phyloP scores from a whole-genome alignment of 92 coral and sea anemone species.

The Palythoa grandis region DNA sequence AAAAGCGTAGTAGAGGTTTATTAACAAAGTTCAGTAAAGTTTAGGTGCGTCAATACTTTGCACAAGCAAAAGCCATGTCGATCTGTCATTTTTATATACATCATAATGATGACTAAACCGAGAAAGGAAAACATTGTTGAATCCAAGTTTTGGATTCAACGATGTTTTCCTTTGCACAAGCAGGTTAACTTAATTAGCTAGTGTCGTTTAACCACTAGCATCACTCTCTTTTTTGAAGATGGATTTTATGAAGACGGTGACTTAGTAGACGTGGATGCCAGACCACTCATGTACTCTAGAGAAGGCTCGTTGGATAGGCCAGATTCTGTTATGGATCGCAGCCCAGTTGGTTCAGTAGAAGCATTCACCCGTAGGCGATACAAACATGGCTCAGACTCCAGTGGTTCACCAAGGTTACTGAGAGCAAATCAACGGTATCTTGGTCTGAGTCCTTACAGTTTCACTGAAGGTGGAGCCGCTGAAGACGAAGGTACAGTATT shows the following conservation, averaged over 20 bases:
- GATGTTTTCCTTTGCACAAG: too few relatives aligned
- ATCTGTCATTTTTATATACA: too few relatives aligned
- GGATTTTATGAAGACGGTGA: conserved; percentile 90
- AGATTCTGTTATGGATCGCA: conserved; percentile 77
- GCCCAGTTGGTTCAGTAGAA: conserved; percentile 86
- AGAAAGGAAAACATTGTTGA: too few relatives aligned
- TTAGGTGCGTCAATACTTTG: too few relatives aligned
- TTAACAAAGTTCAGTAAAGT: too few relatives aligned
- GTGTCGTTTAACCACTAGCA: background rate
- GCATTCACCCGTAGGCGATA: conserved; percentile 92
- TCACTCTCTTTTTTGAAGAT: conserved; percentile 28
- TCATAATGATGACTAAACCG: too few relatives aligned
- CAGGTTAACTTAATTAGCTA: too few relatives aligned
- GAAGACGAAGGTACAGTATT: conserved; percentile 25
- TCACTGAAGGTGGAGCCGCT: conserved; percentile 9
- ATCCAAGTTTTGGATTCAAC: too few relatives aligned
- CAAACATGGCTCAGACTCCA: conserved; percentile 74
- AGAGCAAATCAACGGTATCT: conserved; percentile 40
- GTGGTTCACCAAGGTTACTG: conserved; percentile 75
- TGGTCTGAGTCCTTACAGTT: conserved; percentile 29
- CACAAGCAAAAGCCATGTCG: too few relatives aligned
- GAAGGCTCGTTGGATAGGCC: conserved; percentile 63
- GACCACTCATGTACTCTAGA: conserved; percentile 89
- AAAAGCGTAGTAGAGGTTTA: too few relatives aligned
- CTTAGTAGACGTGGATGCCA: conserved; percentile 70